Evolutionary conservation across 2,113 vertebrate genomes (phyloP), one percentile per base, ranked within the genome.

Genomic region (Scomber scombrus): DNA sequence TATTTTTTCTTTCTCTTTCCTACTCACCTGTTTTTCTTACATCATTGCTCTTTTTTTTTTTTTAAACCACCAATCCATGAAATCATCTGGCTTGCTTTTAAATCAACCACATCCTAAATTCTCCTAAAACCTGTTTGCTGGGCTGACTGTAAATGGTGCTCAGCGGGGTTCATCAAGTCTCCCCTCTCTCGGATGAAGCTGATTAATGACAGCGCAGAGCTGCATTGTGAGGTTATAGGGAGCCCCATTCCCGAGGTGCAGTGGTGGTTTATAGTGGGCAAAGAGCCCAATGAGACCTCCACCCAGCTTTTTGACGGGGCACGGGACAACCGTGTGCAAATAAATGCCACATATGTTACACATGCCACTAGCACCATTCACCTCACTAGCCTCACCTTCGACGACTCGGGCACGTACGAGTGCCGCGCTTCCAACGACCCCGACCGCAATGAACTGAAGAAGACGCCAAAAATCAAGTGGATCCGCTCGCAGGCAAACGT

Each of bases 381-480:
- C 93, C 86, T 99, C 89, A 52, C 91, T 16, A 90, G 94, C 88
- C 96, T 99, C 85, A 81, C 83, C 2, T 26, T 84, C 51, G 91
- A 96, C 51, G 96, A 99, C 90, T 93, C 96, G 0, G 98, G 98
- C 88, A 97, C 90, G 1, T 99, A 98, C 0, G 97, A 98, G 92
- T 98, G 97, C 93, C 95, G 97, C 1, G 97, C 98, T n/a, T 98
- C 96, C 94, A 98, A 96, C 83, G 97, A 98, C 92, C 98, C 97
- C 0, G 95, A 97, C 85, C 97, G 97, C 92, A 98, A 98, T 85
- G 95, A 97, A 89, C 95, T 98, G 95, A 95, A 91, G 94, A 97
- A 95, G 92, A 95, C 85, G 11, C 98, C 97, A 86, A 97, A 95
- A 96, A 93, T 98, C 96, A 98, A 97, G 95, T 98, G 97, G 97